A percentile compares a stretch with the other conserved stretches of the same genome.
phyloP scores from a whole-genome alignment of 2,797 vertebrate genomes.

The Sitta carolinensis region DNA sequence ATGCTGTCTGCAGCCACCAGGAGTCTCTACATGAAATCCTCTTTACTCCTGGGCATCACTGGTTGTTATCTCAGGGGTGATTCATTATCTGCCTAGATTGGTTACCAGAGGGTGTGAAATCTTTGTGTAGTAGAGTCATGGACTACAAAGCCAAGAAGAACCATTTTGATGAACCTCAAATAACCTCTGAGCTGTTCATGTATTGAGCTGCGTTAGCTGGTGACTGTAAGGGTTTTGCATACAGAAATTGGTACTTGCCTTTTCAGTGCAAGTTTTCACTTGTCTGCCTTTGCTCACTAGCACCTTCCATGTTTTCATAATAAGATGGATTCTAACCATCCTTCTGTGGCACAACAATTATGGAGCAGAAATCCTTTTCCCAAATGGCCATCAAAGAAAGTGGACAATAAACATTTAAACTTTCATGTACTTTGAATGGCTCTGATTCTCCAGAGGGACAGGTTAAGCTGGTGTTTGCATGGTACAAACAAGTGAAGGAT shows the following conservation, averaged over 20 bases:
- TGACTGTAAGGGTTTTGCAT: conserved; percentile 8
- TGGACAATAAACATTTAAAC: neutral
- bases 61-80: conserved; percentile 13
- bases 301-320: neutral
- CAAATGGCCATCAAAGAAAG: neutral
- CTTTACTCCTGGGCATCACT: neutral
- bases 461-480: neutral
- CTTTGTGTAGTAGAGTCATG: conserved; percentile 18
- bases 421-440: neutral
- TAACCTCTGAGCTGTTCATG: conserved; percentile 41
- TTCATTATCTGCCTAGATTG: neutral
- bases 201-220: conserved; percentile 26
- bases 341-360: neutral
- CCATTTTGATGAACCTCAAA: conserved; percentile 46
- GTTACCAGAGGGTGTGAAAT: conserved; percentile 39
- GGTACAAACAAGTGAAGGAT: neutral
- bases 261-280: conserved; percentile 10
- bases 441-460: neutral
- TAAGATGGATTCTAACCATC: neutral
- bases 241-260: neutral
- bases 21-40: neutral
- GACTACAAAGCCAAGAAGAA: conserved; percentile 21
- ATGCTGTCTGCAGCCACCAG: neutral
- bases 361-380: neutral
- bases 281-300: neutral